Evolutionary conservation across 1,140 invertebrate species (phyloP), one percentile per base, ranked within the genome.

Genomic region (Rhagoletis zephyria): DNA sequence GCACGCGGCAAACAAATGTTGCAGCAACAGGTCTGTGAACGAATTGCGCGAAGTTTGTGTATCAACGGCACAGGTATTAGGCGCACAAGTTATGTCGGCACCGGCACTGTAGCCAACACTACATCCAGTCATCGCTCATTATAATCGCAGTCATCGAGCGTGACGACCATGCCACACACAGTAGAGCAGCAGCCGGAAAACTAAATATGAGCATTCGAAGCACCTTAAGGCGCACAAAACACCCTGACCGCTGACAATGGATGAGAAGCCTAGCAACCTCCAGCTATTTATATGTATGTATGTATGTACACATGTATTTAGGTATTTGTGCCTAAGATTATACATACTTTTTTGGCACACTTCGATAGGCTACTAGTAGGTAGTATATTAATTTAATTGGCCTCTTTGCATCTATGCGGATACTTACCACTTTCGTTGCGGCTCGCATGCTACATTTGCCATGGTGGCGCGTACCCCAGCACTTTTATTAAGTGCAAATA

Each of bases 401-500:
- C 40, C 14, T 5, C 67, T 74, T 48, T 16, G 40, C 64, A 30
- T 67, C 64, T 67, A 67, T 9, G 12, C 10, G 19, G 5, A 12
- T 4, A 42, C 40, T n/a, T n/a, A 74, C 14, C 42, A 12, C n/a
- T n/a, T 12, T 40, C 42, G 42, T 4, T 16, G 40, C 42, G 42
- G 40, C 67, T 45, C 67, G 16, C 1, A 9, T 5, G 42, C 42
- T 40, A 74, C 45, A 74, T 74, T 74, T 74, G 40, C 40, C 40
- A 14, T 5, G 12, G 67, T 48, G 67, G 67, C 67, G 67, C 40
- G 14, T 16, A 45, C 12, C 16, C 40, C 67, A n/a, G 45, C 67
- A 74, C 40, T 74, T 74, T 48, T 74, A 74, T 74, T 74, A 45
- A 74, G 67, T 74, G 67, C 67, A 74, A 74, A 74, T 74, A 74